Conservation (phyloP, 2,113 vertebrate genomes). For the Recurvirostra avosetta region DNA sequence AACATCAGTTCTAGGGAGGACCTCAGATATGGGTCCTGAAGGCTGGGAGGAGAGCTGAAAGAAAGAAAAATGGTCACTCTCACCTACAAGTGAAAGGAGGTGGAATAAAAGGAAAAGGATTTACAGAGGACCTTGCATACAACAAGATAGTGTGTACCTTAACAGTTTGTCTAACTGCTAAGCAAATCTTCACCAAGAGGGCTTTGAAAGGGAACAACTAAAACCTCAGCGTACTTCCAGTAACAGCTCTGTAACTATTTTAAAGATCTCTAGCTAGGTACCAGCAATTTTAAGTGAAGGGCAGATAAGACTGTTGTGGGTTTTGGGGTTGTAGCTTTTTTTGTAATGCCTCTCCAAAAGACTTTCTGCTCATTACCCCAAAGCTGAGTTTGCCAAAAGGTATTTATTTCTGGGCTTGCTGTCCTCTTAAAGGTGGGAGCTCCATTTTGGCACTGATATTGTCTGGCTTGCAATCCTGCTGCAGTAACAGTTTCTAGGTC, state of each 20-base stretch:
- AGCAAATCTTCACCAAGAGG: background rate
- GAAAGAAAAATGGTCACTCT: background rate
- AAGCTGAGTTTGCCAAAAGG: background rate
- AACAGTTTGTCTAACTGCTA: background rate
- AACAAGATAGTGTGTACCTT: background rate
- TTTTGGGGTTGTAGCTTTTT: background rate
- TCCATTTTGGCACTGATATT: accelerated
- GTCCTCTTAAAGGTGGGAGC: background rate
- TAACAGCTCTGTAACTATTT: background rate
- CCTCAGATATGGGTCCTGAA: background rate
- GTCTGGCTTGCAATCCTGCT: background rate
- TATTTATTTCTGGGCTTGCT: background rate
- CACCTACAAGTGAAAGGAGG: background rate
- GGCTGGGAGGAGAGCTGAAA: background rate
- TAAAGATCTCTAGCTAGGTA: background rate
- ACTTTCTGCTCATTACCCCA: background rate
- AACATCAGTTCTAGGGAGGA: background rate
- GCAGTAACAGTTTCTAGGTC: background rate
- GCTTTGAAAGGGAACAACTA: background rate
- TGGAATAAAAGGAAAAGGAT: background rate
- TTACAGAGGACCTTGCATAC: background rate
- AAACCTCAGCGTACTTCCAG: background rate
- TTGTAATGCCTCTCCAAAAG: background rate
- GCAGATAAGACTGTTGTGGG: background rate
- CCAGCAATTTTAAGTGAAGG: background rate